Percentiles rank a stretch among this genome's conserved stretches.
Evolutionary conservation across 1,140 invertebrate genomes (phyloP).

Genomic region (Bombus huntii): DNA sequence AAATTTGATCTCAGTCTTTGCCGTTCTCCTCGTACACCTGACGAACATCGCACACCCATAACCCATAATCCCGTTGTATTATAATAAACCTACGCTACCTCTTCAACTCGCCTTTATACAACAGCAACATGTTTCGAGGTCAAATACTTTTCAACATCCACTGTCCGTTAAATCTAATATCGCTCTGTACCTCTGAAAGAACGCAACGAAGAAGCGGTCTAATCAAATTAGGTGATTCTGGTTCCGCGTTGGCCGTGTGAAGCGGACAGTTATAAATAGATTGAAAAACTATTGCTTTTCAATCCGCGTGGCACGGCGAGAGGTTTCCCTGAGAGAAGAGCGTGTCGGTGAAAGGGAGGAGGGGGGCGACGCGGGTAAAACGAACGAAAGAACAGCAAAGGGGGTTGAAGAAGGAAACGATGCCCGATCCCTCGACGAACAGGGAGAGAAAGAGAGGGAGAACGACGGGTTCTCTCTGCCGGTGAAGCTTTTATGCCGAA

Average conservation of each 20-base stretch:
- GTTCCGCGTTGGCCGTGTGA: constrained; percentile 37
- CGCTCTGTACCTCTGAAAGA: rapidly evolving
- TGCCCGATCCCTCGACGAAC: not conserved
- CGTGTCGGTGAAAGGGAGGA: constrained; percentile 2
- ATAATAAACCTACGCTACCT: no score
- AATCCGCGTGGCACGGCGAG: constrained; percentile 62
- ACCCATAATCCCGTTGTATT: no score
- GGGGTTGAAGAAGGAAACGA: constrained; percentile 49
- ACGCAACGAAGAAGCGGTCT: not conserved
- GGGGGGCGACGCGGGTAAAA: constrained; percentile 35
- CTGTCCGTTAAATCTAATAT: not conserved
- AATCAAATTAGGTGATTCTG: constrained; percentile 49
- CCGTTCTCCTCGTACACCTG: not conserved
- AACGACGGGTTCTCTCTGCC: constrained; percentile 53
- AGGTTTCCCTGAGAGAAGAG: constrained; percentile 41
- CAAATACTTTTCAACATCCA: not conserved
- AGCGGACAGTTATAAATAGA: constrained; percentile 75
- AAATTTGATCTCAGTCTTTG: not conserved
- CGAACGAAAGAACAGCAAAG: constrained; percentile 59
- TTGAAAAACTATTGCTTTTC: constrained; percentile 75
- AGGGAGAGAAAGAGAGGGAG: constrained; percentile 12
- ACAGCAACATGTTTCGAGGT: not conserved
- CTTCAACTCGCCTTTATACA: not conserved
- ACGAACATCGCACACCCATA: no score
- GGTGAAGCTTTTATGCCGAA: constrained; percentile 74